Base-by-base conservation (phyloP, 2,797 vertebrate genomes). In the Xyrichtys novacula region DNA sequence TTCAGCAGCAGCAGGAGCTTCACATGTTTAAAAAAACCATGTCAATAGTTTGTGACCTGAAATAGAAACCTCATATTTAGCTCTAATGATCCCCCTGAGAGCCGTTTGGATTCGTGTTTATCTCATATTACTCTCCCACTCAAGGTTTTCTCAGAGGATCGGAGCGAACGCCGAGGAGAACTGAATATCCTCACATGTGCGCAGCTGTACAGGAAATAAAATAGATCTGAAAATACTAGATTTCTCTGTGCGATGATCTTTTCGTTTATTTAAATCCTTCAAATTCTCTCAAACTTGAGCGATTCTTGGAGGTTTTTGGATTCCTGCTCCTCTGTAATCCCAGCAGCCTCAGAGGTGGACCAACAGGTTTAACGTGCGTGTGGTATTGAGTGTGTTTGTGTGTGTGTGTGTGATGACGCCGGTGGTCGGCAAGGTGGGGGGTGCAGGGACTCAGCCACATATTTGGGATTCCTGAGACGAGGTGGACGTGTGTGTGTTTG, bases 381-480 rank as follows among this genome's bases (percentile, higher is more conserved):
- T 25, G 44, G 23, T n/a, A 25, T 48, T 34, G 32, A 11, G 32
- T 34, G 23, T 48, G 2, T 6, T 14, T 46, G 44, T 16, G 44
- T 25, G 47, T 50, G 26, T 20, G 52, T 40, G 56, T 32, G 36
- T 44, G 66, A 50, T 49, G 9, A 68, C 32, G 74, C 39, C 26
- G 49, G 25, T 15, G 56, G 14, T 11, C 16, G 36, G 54, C 28
- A 7, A 44, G 29, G 19, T 22, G 19, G 20, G 40, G 48, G 2
- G 32, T 6, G 22, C 2, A 2, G 10, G 26, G 23, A 8, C 39
- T 3, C 38, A 15, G 38, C 50, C 55, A 78, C 87, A 92, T 93
- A 71, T 54, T 75, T 77, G 17, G 64, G 43, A 91, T 91, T 91
- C 91, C 79, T 72, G 28, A 69, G 65, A 34, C 12, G 25, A 49